Percentiles rank a stretch among this genome's conserved stretches.
These are phyloP conservation scores for Acholoe squamosa DNA, from an alignment of 2,888 invertebrate genomes.

Conservation along the genomic window DNA sequence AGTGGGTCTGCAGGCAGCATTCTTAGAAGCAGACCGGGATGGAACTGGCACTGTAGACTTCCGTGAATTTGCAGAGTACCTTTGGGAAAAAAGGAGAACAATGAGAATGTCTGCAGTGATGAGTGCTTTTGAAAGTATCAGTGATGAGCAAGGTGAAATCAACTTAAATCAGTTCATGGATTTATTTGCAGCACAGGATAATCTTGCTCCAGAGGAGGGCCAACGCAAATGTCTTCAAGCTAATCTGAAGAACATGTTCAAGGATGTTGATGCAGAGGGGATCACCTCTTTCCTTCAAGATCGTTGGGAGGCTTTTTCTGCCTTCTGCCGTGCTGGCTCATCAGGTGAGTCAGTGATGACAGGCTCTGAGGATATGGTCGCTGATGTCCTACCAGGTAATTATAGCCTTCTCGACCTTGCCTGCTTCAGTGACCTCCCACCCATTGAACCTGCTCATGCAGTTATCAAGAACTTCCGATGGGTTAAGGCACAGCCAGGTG, in stretches of 20 bases:
- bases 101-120: slow-evolving; percentile 54
- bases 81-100: slow-evolving; percentile 65
- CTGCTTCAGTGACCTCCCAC: slow-evolving; percentile 68
- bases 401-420: slow-evolving; percentile 68
- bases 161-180: slow-evolving; percentile 66
- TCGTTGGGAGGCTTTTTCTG: slow-evolving; percentile 70
- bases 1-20: background rate
- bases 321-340: slow-evolving; percentile 67
- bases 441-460: slow-evolving; percentile 67
- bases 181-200: slow-evolving; percentile 57
- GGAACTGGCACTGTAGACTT: slow-evolving; percentile 69
- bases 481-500: slow-evolving; percentile 64
- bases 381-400: slow-evolving; percentile 69
- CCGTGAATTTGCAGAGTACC: slow-evolving; percentile 69
- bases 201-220: too few species aligned
- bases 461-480: slow-evolving; percentile 69
- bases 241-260: slow-evolving; percentile 29
- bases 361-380: slow-evolving; percentile 69
- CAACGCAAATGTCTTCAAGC: background rate
- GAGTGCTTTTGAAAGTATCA: slow-evolving; percentile 66
- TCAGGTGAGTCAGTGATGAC: slow-evolving; percentile 69
- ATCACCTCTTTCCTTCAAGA: slow-evolving; percentile 67
- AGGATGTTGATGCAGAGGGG: slow-evolving; percentile 53
- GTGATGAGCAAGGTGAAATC: slow-evolving; percentile 64
- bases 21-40: slow-evolving; percentile 68